Percentiles rank a stretch among this genome's conserved stretches.
Evolutionary conservation across 2,797 vertebrate genomes (phyloP).

Genomic region (Sebastes trivittatus): DNA sequence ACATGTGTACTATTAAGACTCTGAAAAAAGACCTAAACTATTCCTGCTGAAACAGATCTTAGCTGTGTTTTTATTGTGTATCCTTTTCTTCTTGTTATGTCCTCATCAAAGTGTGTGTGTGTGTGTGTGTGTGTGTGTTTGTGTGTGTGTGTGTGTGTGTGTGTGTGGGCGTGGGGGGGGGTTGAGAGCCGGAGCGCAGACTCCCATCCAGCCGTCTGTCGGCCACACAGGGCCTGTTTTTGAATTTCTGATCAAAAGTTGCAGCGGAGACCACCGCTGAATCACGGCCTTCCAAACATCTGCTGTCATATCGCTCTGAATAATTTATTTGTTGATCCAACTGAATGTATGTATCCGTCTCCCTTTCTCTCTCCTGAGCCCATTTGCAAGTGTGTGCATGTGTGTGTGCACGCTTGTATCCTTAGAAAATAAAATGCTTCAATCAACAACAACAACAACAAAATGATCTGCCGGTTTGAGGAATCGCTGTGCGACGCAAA

Average conservation of each 20-base stretch:
- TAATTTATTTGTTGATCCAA: constrained; percentile 81
- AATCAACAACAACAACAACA: constrained; percentile 70
- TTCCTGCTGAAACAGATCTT: not conserved
- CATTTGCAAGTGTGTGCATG: constrained; percentile 42
- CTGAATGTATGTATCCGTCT: constrained; percentile 64
- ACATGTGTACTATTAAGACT: not conserved
- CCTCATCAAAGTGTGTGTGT: not conserved
- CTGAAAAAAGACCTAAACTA: not conserved
- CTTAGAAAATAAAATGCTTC: constrained; percentile 70
- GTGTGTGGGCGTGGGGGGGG: not conserved
- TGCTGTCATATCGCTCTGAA: constrained; percentile 80
- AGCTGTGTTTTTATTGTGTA: not conserved
- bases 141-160: too few relatives aligned
- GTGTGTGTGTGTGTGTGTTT: too few relatives aligned
- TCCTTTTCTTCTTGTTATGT: not conserved
- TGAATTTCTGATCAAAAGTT: constrained; percentile 81
- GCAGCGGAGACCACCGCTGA: constrained; percentile 67
- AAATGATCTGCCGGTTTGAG: constrained; percentile 63
- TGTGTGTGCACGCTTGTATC: constrained; percentile 22
- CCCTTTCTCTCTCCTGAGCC: constrained; percentile 53
- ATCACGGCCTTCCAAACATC: constrained; percentile 78
- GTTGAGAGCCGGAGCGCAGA: constrained; percentile 11
- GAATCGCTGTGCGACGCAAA: constrained; percentile 29
- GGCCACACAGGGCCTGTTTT: constrained; percentile 75
- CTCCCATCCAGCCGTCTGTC: constrained; percentile 59